Evolutionary conservation across 2,888 invertebrate genomes (phyloP), one percentile per base, ranked within the genome.

Genomic region (Bellardia bayeri): DNA sequence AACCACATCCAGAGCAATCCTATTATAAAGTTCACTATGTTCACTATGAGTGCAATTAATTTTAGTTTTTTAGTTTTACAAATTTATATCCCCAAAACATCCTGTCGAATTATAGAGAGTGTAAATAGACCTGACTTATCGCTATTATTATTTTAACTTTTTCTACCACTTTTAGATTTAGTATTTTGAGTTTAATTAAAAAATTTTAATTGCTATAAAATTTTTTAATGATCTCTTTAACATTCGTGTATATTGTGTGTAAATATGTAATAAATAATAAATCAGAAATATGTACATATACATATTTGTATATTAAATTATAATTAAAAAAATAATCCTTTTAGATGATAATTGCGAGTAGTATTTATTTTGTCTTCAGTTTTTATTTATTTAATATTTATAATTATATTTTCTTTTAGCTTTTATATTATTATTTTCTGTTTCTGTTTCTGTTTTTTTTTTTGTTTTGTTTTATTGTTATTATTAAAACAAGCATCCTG

Each of bases 221-320:
- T 91, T 91, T 91, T 91, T 91, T 91, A 91, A 92, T 89, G 91
- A 92, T 91, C 92, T 92, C 92, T 87, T 89, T 79, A 89, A 92
- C 92, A 91, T 91, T 91, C 91, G 69, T 79, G 87, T 87, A 75
- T 33, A 91, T 89, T 89, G 88, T 90, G 81, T 88, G 82, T 88
- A 83, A 81, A 82, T 82, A 82, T 66, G 64, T 85, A 76, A 58
- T 74, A 30, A 45, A 64, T 58, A 74, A 75, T 30, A 7, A 54
- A 80, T 80, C 7, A 11, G 30, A n/a, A 45, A n/a, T n/a, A 23
- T 23, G 23, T 23, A 13, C 64, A 40, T 74, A 49, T 66, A 33
- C 64, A 40, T 74, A 49, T 66, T 16, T 82, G n/a, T 49, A 49
- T 76, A 78, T 45, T 45, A 13, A 45, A 45, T 45, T 45, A 45